Evolutionary conservation across 2,113 vertebrate species (phyloP).

Genomic region (Oreochromis aureus): DNA sequence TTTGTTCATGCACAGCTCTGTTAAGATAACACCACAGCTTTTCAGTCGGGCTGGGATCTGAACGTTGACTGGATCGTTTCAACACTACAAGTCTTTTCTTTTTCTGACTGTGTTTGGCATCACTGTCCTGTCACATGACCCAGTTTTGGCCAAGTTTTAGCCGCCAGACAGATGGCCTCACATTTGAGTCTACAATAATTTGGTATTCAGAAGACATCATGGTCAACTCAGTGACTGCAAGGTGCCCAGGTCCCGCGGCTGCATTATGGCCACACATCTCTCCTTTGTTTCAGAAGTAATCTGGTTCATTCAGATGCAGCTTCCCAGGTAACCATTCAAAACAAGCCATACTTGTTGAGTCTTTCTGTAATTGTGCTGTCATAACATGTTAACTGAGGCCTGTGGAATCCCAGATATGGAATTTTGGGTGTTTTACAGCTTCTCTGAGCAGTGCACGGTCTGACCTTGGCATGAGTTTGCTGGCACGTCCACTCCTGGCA

Average conservation of each 20-base stretch:
- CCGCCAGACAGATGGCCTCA: background rate
- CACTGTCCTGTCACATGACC: background rate
- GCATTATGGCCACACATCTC: background rate
- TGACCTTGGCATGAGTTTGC: background rate
- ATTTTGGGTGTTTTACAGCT: background rate
- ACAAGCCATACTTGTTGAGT: background rate
- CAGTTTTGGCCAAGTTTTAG: background rate
- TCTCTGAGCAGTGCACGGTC: background rate
- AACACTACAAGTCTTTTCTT: background rate
- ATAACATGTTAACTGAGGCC: background rate
- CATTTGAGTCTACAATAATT: background rate
- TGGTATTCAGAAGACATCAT: too few relatives aligned
- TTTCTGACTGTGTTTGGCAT: background rate
- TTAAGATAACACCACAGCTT: background rate
- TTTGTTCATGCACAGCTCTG: background rate
- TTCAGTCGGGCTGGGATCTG: background rate
- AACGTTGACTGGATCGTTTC: background rate
- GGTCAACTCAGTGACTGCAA: background rate
- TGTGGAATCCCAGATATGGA: background rate
- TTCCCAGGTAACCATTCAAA: background rate
- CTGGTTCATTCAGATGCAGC: background rate
- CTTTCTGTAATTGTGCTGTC: background rate
- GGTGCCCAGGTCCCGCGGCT: background rate
- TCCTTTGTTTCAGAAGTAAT: background rate
- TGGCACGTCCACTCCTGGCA: background rate